Conservation (phyloP, 2,888 invertebrate genomes). For the Clepsis dumicolana region DNA sequence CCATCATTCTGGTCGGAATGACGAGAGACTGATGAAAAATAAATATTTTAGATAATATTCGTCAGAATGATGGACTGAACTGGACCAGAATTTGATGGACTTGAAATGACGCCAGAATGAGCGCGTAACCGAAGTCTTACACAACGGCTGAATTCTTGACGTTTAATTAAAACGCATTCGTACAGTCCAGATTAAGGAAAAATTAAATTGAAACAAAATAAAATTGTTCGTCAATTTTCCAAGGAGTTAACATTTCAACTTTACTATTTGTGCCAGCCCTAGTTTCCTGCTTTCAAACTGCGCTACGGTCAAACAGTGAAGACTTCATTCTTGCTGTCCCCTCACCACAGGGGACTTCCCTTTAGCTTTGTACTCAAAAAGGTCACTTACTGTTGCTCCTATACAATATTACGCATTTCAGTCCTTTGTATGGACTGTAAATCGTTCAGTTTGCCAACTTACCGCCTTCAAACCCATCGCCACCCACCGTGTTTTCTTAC, state of each 20-base stretch:
- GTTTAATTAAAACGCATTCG: too few relatives aligned
- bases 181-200: too few relatives aligned
- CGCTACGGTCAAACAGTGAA: constrained; percentile 71
- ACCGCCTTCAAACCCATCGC: constrained; percentile 70
- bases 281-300: constrained; percentile 47
- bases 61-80: too few relatives aligned
- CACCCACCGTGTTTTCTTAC: constrained; percentile 70
- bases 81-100: too few relatives aligned
- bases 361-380: constrained; percentile 68
- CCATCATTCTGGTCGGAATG: too few relatives aligned
- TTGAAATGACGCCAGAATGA: too few relatives aligned
- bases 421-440: constrained; percentile 63
- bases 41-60: too few relatives aligned
- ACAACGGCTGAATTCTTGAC: too few relatives aligned
- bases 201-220: too few relatives aligned
- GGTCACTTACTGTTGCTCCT: constrained; percentile 73
- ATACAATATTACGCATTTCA: constrained; percentile 63
- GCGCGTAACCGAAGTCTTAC: too few relatives aligned
- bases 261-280: constrained; percentile 60
- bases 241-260: background rate
- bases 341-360: constrained; percentile 76
- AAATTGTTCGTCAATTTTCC: too few relatives aligned
- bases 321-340: constrained; percentile 68
- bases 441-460: constrained; percentile 76
- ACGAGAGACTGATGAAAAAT: too few relatives aligned